phyloP scores from a whole-genome alignment of 2,113 vertebrate genomes.

The Oreotrochilus melanogaster region DNA sequence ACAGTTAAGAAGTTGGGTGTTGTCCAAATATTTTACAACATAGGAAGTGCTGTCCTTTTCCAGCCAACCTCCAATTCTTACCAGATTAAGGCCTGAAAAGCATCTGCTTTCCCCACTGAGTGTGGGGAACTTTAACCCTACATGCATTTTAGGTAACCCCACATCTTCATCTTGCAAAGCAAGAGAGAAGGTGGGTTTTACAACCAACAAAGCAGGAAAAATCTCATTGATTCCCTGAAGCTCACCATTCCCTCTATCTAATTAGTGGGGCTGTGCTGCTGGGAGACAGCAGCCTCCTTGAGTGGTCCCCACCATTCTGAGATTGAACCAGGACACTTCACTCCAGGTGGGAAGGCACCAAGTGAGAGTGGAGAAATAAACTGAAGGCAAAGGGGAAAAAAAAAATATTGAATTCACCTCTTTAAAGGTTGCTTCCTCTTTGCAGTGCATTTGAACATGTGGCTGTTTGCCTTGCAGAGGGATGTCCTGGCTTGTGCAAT shows the following conservation, averaged over 20 bases:
- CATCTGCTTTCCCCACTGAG: not conserved
- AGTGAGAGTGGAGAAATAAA: not conserved
- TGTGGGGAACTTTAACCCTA: not conserved
- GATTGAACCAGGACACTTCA: not conserved
- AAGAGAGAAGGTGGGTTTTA: not conserved
- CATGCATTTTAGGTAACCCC: not conserved
- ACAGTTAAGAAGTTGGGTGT: not conserved
- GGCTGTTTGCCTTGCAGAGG: conserved; percentile 87
- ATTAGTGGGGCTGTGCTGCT: not conserved
- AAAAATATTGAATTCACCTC: not conserved
- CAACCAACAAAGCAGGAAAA: not conserved
- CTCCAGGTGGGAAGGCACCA: not conserved
- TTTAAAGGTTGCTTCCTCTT: not conserved
- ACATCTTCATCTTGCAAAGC: not conserved
- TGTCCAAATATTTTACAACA: not conserved
- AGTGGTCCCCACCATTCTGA: not conserved
- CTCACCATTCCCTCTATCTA: not conserved
- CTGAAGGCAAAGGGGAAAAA: not conserved
- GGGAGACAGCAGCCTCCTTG: not conserved
- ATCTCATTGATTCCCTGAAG: not conserved
- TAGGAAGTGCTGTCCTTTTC: not conserved
- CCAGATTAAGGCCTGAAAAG: not conserved
- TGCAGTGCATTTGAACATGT: accelerated
- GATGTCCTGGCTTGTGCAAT: conserved; percentile 95
- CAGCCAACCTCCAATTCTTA: not conserved